Percentiles rank a stretch among this genome's conserved stretches.
Evolutionary conservation across 30 jellyfish, hydroid and myxozoan genomes (phyloP).

Genomic region (Mastigias papua): DNA sequence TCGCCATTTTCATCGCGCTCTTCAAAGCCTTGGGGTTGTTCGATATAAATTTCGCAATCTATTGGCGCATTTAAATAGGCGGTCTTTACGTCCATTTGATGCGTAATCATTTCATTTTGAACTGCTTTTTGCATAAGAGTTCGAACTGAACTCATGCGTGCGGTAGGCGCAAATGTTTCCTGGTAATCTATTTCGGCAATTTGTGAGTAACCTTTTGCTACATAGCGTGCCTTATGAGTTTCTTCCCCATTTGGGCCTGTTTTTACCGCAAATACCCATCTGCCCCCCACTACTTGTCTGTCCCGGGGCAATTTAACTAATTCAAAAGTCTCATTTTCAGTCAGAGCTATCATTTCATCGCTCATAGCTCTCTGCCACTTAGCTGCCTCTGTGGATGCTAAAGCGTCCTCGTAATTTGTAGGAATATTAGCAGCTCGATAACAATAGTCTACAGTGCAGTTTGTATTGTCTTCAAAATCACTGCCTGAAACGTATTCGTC

Average conservation of each 20-base stretch:
- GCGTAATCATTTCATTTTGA: constrained; percentile 3
- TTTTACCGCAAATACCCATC: constrained; percentile 45
- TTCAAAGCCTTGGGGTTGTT: constrained; percentile 39
- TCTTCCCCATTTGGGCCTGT: constrained; percentile 1
- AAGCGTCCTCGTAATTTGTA: constrained; percentile 20
- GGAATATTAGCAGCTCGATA: constrained; percentile 23
- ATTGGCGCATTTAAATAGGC: constrained; percentile 37
- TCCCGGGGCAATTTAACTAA: constrained; percentile 13
- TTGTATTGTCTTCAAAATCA: constrained; percentile 1
- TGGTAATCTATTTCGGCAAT: constrained; percentile 13
- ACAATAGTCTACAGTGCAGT: constrained; percentile 9
- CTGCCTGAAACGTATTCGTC: constrained; percentile 27
- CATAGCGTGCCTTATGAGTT: constrained; percentile 9
- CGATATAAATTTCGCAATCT: constrained; percentile 36
- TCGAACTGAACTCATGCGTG: not conserved
- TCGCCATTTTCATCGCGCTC: constrained; percentile 10
- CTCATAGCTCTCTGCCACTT: constrained; percentile 47
- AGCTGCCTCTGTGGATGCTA: constrained; percentile 24
- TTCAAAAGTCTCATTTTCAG: constrained; percentile 22
- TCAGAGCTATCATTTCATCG: constrained; percentile 23
- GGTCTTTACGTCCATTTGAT: constrained; percentile 67
- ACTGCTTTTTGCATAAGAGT: not conserved
- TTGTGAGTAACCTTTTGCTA: constrained; percentile 12
- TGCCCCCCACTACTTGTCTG: constrained; percentile 38
- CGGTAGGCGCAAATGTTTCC: constrained; percentile 3